Percentiles rank a stretch among this genome's conserved stretches.
Evolutionary conservation across 35 echinoderm and acorn worm species (phyloP).

Genomic region (Anneissia japonica): DNA sequence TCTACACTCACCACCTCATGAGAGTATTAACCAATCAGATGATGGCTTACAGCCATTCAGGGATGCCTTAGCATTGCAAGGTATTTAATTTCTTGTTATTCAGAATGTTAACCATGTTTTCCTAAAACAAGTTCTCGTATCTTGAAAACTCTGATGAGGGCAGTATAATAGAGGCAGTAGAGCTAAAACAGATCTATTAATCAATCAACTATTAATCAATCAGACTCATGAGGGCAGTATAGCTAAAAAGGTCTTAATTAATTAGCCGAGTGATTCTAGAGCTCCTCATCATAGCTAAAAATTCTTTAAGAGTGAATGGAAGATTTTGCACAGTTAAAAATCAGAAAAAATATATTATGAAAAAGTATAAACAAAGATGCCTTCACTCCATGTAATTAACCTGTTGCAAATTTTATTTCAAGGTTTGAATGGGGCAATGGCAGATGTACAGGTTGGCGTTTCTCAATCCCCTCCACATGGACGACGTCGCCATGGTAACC

Average conservation of each 20-base stretch:
- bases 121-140: no score
- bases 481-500: background rate
- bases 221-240: background rate
- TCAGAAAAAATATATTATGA: background rate
- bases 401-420: slow-evolving; percentile 21
- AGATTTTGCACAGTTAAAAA: background rate
- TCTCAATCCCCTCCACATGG: slow-evolving; percentile 79
- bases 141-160: no score
- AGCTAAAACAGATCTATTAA: no score
- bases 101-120: no score
- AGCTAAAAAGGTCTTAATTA: background rate
- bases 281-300: background rate
- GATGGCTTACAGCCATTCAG: slow-evolving; percentile 85
- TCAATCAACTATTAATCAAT: no score
- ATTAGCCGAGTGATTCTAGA: background rate
- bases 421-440: slow-evolving; percentile 99
- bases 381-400: background rate
- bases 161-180: no score
- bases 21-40: slow-evolving; percentile 29
- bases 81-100: slow-evolving; percentile 15
- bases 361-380: background rate
- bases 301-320: background rate
- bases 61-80: slow-evolving; percentile 91
- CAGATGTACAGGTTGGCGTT: slow-evolving; percentile 61
- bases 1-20: slow-evolving; percentile 59